A percentile compares a stretch with the other conserved stretches of the same genome.
phyloP scores from a whole-genome alignment of 2,888 invertebrate species.

The Caenorhabditis doughertyi region DNA sequence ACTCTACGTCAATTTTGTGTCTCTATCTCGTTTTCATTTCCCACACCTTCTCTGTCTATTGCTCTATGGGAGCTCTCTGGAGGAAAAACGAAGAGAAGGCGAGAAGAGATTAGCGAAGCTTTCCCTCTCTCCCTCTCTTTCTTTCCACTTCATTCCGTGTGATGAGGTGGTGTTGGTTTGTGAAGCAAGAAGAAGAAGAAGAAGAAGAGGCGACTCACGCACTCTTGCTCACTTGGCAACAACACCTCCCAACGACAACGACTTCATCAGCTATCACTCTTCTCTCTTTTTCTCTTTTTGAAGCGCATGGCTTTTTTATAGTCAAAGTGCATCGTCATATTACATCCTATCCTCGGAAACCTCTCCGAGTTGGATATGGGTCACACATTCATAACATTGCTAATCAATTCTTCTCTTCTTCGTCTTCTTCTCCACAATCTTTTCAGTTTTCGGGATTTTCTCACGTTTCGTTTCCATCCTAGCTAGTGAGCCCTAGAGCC shows the following conservation, averaged over 20 bases:
- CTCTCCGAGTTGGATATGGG: not conserved
- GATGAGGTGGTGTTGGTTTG: conserved; percentile 15
- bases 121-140: conserved; percentile 10
- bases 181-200: too few species aligned
- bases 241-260: conserved; percentile 4
- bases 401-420: conserved; percentile 40
- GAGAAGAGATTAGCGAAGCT: conserved; percentile 40
- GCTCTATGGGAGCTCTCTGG: not conserved
- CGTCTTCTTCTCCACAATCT: not conserved
- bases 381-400: conserved; percentile 41
- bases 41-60: conserved; percentile 12
- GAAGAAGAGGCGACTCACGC: conserved; percentile 20
- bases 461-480: conserved; percentile 27
- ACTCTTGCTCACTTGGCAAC: conserved; percentile 34
- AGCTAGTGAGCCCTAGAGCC: not conserved
- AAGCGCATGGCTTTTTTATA: not conserved
- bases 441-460: conserved; percentile 20
- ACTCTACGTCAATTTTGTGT: conserved; percentile 10
- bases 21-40: conserved; percentile 17
- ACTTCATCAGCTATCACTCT: conserved; percentile 23
- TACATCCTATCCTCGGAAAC: not conserved
- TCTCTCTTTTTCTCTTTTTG: not conserved
- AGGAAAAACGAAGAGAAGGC: conserved; percentile 16
- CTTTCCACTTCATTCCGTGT: conserved; percentile 23
- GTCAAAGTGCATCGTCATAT: conserved; percentile 37